Percentiles rank a stretch among this genome's conserved stretches.
phyloP scores from a whole-genome alignment of 2,113 vertebrate genomes.

The Gambusia affinis region DNA sequence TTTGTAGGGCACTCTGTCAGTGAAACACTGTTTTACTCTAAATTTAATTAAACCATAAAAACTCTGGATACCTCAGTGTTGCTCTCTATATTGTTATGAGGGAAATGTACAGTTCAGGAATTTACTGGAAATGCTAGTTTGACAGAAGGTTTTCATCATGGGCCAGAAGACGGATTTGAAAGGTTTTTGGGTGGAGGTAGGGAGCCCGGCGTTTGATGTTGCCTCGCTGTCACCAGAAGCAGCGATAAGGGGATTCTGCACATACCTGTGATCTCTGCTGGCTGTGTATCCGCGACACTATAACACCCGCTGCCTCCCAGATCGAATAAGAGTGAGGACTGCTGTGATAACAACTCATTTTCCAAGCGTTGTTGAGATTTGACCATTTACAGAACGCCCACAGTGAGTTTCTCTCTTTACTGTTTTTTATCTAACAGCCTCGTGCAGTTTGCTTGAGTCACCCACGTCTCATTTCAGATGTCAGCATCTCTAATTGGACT shows the following conservation, averaged over 20 bases:
- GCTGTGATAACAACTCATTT: not conserved
- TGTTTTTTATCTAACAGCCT: not conserved
- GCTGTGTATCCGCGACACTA: constrained; percentile 70
- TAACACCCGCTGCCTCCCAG: constrained; percentile 28
- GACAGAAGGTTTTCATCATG: constrained; percentile 56
- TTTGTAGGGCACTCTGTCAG: too few species aligned
- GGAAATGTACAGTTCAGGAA: constrained; percentile 19
- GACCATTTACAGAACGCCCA: constrained; percentile 45
- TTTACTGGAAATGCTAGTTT: constrained; percentile 44
- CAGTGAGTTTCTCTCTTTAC: constrained; percentile 59
- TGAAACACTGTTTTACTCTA: not conserved
- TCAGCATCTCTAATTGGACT: constrained; percentile 50
- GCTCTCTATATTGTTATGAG: not conserved
- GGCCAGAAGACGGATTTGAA: constrained; percentile 47
- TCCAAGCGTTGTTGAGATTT: not conserved
- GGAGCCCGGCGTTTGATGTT: constrained; percentile 76
- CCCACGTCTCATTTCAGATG: constrained; percentile 53
- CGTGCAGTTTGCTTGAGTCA: not conserved
- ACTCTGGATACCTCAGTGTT: not conserved
- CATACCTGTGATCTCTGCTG: constrained; percentile 73
- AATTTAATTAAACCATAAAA: not conserved
- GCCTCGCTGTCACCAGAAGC: constrained; percentile 74
- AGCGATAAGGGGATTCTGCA: constrained; percentile 83
- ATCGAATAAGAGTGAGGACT: constrained; percentile 25
- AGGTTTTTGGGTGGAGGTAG: constrained; percentile 51